Percentiles rank a stretch among this genome's conserved stretches.
phyloP scores from a whole-genome alignment of 1,140 invertebrate species.

The Drosophila sechellia region DNA sequence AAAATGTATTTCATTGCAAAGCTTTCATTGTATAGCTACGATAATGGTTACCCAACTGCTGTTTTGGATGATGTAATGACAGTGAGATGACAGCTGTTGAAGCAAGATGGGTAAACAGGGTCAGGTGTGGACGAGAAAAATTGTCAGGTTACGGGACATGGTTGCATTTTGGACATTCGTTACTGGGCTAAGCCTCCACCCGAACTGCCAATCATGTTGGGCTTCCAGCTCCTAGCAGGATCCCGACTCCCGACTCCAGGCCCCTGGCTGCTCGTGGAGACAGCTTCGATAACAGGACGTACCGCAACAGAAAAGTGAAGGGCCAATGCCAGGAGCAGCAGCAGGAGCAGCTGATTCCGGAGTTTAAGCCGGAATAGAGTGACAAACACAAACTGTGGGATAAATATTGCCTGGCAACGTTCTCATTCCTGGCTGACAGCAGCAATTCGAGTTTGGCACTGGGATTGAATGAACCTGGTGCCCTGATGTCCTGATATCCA shows the following conservation, averaged over 20 bases:
- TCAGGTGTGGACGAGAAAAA: slow-evolving; percentile 31
- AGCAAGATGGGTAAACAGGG: slow-evolving; percentile 17
- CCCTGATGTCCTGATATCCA: background rate
- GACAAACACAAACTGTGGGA: slow-evolving; percentile 78
- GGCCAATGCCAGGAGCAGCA: slow-evolving; percentile 20
- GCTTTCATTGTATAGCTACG: background rate
- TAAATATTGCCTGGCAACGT: slow-evolving; percentile 55
- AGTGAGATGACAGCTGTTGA: slow-evolving; percentile 42
- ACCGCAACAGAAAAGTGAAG: slow-evolving; percentile 22
- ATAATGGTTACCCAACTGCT: background rate
- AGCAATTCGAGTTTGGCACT: slow-evolving; percentile 64
- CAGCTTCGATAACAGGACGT: slow-evolving; percentile 74
- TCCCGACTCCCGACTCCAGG: background rate
- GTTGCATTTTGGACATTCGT: slow-evolving; percentile 46
- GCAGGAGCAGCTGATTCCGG: slow-evolving; percentile 9
- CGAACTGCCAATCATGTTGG: slow-evolving; percentile 73
- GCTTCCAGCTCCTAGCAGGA: background rate
- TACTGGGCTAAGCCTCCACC: slow-evolving; percentile 51
- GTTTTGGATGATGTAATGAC: slow-evolving; percentile 3
- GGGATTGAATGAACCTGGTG: slow-evolving; percentile 39
- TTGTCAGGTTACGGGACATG: slow-evolving; percentile 39
- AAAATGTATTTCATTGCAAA: too few species aligned
- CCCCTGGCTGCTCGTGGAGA: slow-evolving; percentile 33
- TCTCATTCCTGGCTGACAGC: slow-evolving; percentile 52
- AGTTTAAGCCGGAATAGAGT: slow-evolving; percentile 49